These are phyloP conservation scores for Sciurus vulgaris DNA, from an alignment of 2,797 vertebrate genomes.

Conservation along the genomic window DNA sequence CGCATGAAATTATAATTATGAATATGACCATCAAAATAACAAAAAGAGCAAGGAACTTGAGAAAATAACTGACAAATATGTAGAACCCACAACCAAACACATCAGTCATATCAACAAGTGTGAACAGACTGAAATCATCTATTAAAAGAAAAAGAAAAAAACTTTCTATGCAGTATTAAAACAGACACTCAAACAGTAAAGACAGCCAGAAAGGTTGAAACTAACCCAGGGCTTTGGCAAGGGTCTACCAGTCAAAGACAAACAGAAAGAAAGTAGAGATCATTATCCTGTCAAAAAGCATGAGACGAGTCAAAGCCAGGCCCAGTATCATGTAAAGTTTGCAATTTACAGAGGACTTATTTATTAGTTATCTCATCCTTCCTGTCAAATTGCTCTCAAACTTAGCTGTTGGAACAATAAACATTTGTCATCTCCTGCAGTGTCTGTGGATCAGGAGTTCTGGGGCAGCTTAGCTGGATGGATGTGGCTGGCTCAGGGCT, in stretches of 20 bases:
- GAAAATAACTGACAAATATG: background rate
- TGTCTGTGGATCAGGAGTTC: background rate
- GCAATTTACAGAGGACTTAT: background rate
- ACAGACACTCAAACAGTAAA: constrained; percentile 16
- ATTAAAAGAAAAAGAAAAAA: background rate
- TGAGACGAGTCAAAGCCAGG: background rate
- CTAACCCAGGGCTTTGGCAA: background rate
- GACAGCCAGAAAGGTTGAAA: constrained; percentile 15
- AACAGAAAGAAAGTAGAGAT: background rate
- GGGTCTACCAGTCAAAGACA: background rate
- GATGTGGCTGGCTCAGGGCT: background rate
- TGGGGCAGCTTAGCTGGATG: background rate
- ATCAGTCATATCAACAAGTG: background rate
- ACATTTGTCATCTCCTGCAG: background rate
- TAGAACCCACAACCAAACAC: background rate
- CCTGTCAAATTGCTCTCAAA: background rate
- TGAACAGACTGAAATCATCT: background rate
- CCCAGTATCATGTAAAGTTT: background rate
- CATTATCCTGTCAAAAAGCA: background rate
- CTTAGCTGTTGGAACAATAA: constrained; percentile 27
- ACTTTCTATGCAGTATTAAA: background rate
- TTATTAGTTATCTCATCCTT: background rate
- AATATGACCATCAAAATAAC: constrained; percentile 12
- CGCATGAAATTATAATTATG: background rate
- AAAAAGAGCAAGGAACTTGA: background rate